Evolutionary conservation across 92 coral and sea anemone species (phyloP).

Genomic region (Pocillopora grandis): DNA sequence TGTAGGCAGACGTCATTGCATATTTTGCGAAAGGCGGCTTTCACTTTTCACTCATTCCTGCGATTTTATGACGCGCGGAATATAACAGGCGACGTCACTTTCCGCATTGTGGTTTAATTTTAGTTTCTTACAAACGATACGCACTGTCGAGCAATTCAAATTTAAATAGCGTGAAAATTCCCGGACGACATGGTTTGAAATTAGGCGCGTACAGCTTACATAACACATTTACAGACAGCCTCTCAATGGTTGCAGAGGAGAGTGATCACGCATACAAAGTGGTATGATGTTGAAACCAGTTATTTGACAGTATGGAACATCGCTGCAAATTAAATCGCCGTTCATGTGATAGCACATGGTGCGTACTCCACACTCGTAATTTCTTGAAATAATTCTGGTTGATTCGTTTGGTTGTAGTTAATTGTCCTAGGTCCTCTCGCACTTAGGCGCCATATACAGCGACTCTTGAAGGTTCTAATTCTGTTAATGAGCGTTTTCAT

Average conservation of each 20-base stretch:
- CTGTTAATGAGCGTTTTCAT: background rate
- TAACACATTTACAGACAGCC: background rate
- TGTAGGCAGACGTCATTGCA: background rate
- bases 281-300: background rate
- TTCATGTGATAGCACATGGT: background rate
- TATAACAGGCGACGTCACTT: background rate
- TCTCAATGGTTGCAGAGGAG: background rate
- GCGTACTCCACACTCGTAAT: background rate
- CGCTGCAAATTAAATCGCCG: background rate
- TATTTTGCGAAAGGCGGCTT: too few relatives aligned
- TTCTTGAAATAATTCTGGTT: background rate
- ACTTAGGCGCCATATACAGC: background rate
- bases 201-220: background rate
- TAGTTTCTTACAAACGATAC: background rate
- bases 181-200: conserved; percentile 8
- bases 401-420: background rate
- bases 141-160: background rate
- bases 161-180: conserved; percentile 25
- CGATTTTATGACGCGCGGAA: conserved; percentile 20
- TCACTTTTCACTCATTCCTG: conserved; percentile 12
- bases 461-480: background rate
- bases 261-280: conserved; percentile 12
- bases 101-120: conserved; percentile 25
- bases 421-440: background rate
- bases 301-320: background rate